These are phyloP conservation scores for Sebastes hubbsi DNA, from an alignment of 2,797 vertebrate species.

Conservation along the genomic window DNA sequence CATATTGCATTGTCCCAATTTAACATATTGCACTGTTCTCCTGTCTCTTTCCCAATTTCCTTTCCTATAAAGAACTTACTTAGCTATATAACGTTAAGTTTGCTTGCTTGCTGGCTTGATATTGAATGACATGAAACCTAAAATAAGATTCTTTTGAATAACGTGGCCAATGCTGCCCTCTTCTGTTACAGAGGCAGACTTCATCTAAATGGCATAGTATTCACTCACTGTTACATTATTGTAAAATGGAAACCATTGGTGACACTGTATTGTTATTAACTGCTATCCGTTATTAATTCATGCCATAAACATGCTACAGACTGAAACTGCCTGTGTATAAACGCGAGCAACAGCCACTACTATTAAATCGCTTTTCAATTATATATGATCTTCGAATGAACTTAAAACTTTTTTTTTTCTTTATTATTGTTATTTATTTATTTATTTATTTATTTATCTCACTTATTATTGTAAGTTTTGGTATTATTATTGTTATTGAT, in stretches of 20 bases:
- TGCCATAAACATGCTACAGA: not conserved
- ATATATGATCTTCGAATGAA: too few species aligned
- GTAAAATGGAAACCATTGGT: not conserved
- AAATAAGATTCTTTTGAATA: slow-evolving; percentile 8
- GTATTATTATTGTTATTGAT: too few species aligned
- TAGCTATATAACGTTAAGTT: not conserved
- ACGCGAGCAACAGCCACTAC: not conserved
- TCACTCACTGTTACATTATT: not conserved
- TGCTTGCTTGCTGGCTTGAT: not conserved
- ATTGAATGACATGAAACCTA: not conserved
- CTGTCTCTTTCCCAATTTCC: not conserved
- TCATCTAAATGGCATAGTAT: not conserved
- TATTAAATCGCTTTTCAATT: not conserved
- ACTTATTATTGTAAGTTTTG: too few species aligned
- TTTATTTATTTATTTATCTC: too few species aligned
- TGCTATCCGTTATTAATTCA: not conserved
- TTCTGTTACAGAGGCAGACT: slow-evolving; percentile 49
- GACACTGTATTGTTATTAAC: not conserved
- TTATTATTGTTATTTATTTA: too few species aligned
- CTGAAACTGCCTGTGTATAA: not conserved
- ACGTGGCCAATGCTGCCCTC: slow-evolving; percentile 69
- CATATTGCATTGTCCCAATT: too few species aligned
- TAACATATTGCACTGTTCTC: too few species aligned
- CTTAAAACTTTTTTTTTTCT: too few species aligned
- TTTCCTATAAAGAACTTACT: not conserved